Base-by-base conservation (phyloP, 2,888 invertebrate genomes). In the Lepidonotus clava region DNA sequence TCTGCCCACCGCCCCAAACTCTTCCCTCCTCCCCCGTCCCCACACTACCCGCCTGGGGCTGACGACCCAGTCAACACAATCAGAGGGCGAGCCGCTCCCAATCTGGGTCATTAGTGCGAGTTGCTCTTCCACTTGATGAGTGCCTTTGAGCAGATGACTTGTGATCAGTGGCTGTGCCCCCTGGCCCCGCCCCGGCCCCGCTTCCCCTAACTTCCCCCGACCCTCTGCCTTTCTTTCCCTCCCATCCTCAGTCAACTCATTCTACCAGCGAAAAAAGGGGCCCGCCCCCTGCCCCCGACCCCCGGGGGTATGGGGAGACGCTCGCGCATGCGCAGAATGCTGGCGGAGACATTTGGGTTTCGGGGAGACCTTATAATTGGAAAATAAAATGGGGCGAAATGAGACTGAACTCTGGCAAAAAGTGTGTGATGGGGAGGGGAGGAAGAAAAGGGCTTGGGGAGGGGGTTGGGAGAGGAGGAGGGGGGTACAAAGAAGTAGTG, bases 41-140 rank as follows among this genome's bases (percentile, higher is more conserved):
- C 66, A 24, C 32, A 28, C 66, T 2, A 38, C 36, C 21, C 14
- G 36, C 71, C 38, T 71, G 1, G 36, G 14, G 18, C 71, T 71
- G 71, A 71, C 38, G 71, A 71, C 71, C 71, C 38, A 71, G 71
- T 71, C 71, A 71, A 71, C 71, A 71, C 71, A 71, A 71, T 71
- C 38, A 36, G 71, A 71, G 71, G 71, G 71, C 38, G 71, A 71
- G 71, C 36, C 24, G 71, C 71, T 71, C 71, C 71, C 71, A 71
- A 71, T 71, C 71, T 71, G 71, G 71, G 71, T 71, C 71, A 71
- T 71, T 71, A 71, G 71, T 71, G 14, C 36, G 38, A 71, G 18
- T 71, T n/a, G 38, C 71, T 71, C 71, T 34, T 71, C 71, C 71
- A 71, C 71, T 71, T 71, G 71, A 71, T 71, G 71, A 71, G 71